These are phyloP conservation scores for Drosophila sp. DNA, from an alignment of 1,140 invertebrate genomes.

Conservation along the genomic window DNA sequence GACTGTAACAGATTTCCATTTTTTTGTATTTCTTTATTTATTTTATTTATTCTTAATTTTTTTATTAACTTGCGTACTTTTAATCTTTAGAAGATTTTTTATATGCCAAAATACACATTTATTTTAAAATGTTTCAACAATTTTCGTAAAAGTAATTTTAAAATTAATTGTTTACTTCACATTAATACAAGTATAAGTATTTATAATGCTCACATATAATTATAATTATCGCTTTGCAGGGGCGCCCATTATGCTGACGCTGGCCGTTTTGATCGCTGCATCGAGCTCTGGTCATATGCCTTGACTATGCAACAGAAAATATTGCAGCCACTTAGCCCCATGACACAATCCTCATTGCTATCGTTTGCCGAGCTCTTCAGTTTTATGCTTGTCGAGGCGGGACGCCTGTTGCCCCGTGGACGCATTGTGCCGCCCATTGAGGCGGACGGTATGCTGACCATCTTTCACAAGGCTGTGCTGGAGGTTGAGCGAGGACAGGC, in stretches of 20 bases:
- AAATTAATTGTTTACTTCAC: too few relatives aligned
- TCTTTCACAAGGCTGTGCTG: slow-evolving; percentile 91
- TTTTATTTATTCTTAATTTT: too few relatives aligned
- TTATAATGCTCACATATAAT: too few relatives aligned
- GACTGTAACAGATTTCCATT: too few relatives aligned
- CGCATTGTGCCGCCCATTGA: slow-evolving; percentile 91
- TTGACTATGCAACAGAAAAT: slow-evolving; percentile 97
- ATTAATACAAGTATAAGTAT: too few relatives aligned
- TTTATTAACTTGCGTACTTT: too few relatives aligned
- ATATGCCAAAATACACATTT: too few relatives aligned
- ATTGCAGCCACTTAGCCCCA: slow-evolving; percentile 95
- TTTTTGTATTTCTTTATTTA: too few relatives aligned
- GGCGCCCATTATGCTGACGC: slow-evolving; percentile 98
- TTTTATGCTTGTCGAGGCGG: slow-evolving; percentile 94
- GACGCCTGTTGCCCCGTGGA: slow-evolving; percentile 88
- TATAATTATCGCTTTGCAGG: slow-evolving; percentile 82
- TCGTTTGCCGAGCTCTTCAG: slow-evolving; percentile 98
- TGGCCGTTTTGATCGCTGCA: slow-evolving; percentile 95
- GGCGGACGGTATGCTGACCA: slow-evolving; percentile 92
- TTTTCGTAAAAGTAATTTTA: too few relatives aligned
- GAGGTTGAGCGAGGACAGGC: slow-evolving; percentile 87
- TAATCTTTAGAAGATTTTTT: too few relatives aligned
- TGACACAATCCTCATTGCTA: slow-evolving; percentile 96
- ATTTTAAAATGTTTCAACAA: too few relatives aligned
- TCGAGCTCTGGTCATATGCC: slow-evolving; percentile 98